Conservation (phyloP, 1,140 invertebrate genomes). For the Temnothorax curvispinosus region DNA sequence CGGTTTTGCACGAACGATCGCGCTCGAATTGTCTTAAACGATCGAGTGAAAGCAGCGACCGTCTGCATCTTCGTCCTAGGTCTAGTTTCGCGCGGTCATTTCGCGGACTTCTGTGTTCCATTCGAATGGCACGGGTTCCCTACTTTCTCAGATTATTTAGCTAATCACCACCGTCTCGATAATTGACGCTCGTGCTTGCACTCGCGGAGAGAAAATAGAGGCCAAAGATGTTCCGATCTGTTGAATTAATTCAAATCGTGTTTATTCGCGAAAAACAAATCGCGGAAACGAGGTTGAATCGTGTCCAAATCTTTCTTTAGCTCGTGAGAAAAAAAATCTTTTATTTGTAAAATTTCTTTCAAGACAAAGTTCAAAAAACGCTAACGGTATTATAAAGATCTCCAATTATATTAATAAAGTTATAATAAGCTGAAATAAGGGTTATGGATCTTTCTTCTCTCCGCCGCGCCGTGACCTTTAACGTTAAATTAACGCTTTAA, state of each 20-base stretch:
- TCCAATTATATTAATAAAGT: neutral
- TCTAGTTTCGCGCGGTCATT: constrained; percentile 26
- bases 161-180: constrained; percentile 43
- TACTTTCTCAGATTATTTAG: constrained; percentile 53
- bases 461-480: neutral
- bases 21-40: constrained; percentile 32
- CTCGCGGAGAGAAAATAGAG: constrained; percentile 48
- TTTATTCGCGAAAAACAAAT: constrained; percentile 4
- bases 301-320: neutral
- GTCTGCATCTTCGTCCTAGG: constrained; percentile 6
- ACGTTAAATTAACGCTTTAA: neutral
- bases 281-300: constrained; percentile 37
- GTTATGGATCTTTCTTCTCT: neutral
- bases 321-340: neutral
- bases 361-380: neutral
- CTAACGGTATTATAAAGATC: neutral
- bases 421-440: neutral
- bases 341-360: neutral
- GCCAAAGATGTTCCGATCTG: constrained; percentile 33
- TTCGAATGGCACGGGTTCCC: constrained; percentile 42
- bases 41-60: constrained; percentile 64
- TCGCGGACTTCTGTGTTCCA: neutral
- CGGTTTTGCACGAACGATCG: constrained; percentile 68
- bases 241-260: constrained; percentile 41
- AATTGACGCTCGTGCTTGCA: constrained; percentile 27